A percentile compares a stretch with the other conserved stretches of the same genome.
Conservation (phyloP, 1,140 invertebrate species). For the Zaprionus inermis region DNA sequence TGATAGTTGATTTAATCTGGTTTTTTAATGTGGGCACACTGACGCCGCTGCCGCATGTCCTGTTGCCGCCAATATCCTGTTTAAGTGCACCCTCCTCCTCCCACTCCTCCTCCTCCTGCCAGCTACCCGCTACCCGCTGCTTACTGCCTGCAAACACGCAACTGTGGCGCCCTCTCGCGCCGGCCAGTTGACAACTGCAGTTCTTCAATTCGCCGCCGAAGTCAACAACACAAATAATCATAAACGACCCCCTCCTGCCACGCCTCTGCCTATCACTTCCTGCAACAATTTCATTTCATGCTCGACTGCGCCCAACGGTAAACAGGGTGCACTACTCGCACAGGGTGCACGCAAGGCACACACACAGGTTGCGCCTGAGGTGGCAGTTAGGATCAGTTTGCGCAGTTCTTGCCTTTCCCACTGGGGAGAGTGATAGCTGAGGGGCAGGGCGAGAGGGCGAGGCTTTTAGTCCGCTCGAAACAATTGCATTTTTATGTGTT, state of each 20-base stretch:
- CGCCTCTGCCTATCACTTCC: slow-evolving; percentile 49
- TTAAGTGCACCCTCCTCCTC: slow-evolving; percentile 55
- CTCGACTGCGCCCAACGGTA: slow-evolving; percentile 42
- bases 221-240: slow-evolving; percentile 40
- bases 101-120: slow-evolving; percentile 12
- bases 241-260: neutral
- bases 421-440: neutral
- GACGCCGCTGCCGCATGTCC: slow-evolving; percentile 34
- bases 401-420: slow-evolving; percentile 52
- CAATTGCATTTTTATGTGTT: slow-evolving; percentile 78
- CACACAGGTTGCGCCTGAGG: slow-evolving; percentile 52
- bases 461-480: slow-evolving; percentile 19
- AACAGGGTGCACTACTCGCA: neutral
- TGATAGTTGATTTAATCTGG: slow-evolving; percentile 44
- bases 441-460: neutral
- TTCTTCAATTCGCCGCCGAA: slow-evolving; percentile 22
- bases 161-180: slow-evolving; percentile 50
- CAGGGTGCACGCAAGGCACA: neutral
- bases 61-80: slow-evolving; percentile 59
- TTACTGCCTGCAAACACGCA: slow-evolving; percentile 55
- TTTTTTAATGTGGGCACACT: slow-evolving; percentile 56
- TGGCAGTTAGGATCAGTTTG: slow-evolving; percentile 54
- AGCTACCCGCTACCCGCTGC: too few species aligned
- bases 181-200: slow-evolving; percentile 6
- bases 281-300: slow-evolving; percentile 63